These are phyloP conservation scores for Sinotaia quadrata DNA, from an alignment of 2,888 invertebrate genomes.

Conservation along the genomic window DNA sequence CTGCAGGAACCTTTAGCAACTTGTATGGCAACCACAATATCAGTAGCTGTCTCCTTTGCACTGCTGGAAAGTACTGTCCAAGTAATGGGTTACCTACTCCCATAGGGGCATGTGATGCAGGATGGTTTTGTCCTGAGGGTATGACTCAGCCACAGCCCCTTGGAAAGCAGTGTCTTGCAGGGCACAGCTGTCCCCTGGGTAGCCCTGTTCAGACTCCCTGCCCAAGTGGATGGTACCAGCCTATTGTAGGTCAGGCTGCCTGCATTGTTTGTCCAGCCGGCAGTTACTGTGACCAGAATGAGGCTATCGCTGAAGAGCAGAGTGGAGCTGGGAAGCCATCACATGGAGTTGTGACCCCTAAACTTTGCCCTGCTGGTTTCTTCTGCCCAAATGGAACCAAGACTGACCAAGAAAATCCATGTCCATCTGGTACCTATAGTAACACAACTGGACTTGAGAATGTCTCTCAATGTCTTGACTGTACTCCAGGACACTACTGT, in stretches of 20 bases:
- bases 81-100: conserved; percentile 61
- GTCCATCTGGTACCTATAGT: conserved; percentile 67
- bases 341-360: conserved; percentile 69
- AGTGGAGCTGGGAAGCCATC: conserved; percentile 63
- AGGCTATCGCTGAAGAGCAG: conserved; percentile 65
- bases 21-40: conserved; percentile 59
- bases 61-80: conserved; percentile 65
- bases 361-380: conserved; percentile 66
- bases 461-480: conserved; percentile 58
- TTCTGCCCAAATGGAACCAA: conserved; percentile 66
- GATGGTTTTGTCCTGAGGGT: conserved; percentile 65
- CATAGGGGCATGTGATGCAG: conserved; percentile 61
- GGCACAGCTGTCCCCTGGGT: conserved; percentile 65
- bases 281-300: conserved; percentile 67
- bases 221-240: conserved; percentile 64
- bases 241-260: conserved; percentile 52
- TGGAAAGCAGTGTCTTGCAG: conserved; percentile 64
- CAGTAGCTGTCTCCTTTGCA: conserved; percentile 65
- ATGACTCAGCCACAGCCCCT: conserved; percentile 64
- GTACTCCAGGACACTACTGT: conserved; percentile 66
- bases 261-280: conserved; percentile 65
- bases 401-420: conserved; percentile 61
- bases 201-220: conserved; percentile 63
- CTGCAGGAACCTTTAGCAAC: conserved; percentile 61
- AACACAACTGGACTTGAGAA: conserved; percentile 62